phyloP scores from a whole-genome alignment of 2,797 vertebrate genomes.

The Somateria mollissima region DNA sequence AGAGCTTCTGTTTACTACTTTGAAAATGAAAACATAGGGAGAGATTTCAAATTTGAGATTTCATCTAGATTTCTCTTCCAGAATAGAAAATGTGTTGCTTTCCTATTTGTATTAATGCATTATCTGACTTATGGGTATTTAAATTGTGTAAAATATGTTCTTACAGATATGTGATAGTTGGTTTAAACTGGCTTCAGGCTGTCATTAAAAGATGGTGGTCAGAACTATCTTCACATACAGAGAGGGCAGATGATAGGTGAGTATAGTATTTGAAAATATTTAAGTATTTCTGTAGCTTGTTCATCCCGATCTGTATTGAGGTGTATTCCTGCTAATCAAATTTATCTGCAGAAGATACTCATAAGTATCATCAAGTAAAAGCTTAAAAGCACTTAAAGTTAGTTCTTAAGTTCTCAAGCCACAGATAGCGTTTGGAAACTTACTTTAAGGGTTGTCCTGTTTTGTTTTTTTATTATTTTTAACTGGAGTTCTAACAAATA shows the following conservation, averaged over 20 bases:
- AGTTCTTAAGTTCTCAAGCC: background rate
- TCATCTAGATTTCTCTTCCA: background rate
- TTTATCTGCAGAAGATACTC: background rate
- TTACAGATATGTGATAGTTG: constrained; percentile 88
- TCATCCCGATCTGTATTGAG: background rate
- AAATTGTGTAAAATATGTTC: constrained; percentile 16
- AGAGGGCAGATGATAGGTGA: constrained; percentile 85
- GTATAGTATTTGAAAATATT: constrained; percentile 51
- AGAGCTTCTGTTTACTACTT: background rate
- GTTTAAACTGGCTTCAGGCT: constrained; percentile 90
- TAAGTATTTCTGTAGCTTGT: background rate
- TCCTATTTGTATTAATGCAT: background rate
- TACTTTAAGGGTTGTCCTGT: background rate
- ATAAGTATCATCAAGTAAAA: background rate
- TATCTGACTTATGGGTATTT: background rate
- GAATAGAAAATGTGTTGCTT: background rate
- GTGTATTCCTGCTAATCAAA: too few relatives aligned
- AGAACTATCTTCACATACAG: constrained; percentile 83
- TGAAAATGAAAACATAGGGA: background rate
- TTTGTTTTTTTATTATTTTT: background rate
- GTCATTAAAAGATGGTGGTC: constrained; percentile 91
- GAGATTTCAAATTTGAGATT: background rate
- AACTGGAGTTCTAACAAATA: background rate
- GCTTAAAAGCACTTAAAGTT: background rate
- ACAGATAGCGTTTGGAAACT: background rate